phyloP scores from a whole-genome alignment of 2,888 invertebrate genomes.

The Melieria crassipennis region DNA sequence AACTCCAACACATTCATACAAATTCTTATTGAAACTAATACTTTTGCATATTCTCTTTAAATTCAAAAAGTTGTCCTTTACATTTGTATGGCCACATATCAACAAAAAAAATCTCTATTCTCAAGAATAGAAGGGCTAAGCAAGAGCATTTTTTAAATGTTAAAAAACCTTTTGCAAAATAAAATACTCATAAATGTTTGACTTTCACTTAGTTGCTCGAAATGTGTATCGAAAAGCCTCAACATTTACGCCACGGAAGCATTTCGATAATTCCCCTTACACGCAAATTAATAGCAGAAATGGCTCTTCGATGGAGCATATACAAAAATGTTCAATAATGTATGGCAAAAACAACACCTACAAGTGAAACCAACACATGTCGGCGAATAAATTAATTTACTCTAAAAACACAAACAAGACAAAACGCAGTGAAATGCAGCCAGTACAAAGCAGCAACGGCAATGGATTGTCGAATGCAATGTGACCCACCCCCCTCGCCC shows the following conservation, averaged over 20 bases:
- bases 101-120: no score
- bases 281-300: neutral
- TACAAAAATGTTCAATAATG: slow-evolving; percentile 33
- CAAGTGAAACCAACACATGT: slow-evolving; percentile 51
- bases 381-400: slow-evolving; percentile 65
- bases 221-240: neutral
- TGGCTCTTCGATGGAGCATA: slow-evolving; percentile 17
- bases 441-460: neutral
- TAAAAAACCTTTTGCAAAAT: neutral
- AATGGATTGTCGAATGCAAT: neutral
- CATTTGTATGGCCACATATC: no score
- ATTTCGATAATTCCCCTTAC: neutral
- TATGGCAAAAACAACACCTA: neutral
- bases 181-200: neutral
- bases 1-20: no score
- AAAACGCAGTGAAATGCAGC: slow-evolving; percentile 29
- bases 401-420: slow-evolving; percentile 51
- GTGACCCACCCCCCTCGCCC: neutral
- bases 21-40: no score
- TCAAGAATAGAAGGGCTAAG: no score
- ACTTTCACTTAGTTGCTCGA: neutral
- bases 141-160: neutral
- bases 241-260: neutral
- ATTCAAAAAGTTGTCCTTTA: no score
- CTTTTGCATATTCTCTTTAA: no score